Evolutionary conservation across 2,113 vertebrate species (phyloP), one percentile per base, ranked within the genome.

Genomic region (Hassar affinis): DNA sequence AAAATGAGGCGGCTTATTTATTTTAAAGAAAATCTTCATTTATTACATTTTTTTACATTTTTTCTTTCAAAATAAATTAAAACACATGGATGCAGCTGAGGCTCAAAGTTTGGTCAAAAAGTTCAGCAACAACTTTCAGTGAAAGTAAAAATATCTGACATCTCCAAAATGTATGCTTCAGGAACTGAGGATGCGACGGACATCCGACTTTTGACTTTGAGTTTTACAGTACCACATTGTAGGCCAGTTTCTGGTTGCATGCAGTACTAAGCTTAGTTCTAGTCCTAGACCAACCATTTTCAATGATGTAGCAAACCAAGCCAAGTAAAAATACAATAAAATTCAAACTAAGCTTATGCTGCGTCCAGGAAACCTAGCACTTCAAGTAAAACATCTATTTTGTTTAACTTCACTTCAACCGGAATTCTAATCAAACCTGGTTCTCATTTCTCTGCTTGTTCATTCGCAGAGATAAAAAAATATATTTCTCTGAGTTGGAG

Each of bases 31-130:
- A 42, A 85, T 78, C 81, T 93, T 93, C 56, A 59, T 79, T 86
- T 85, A 85, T 56, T 51, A 87, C 33, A 71, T 83, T 89, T 89
- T 88, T 84, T 66, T 81, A 81, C 71, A 81, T 74, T 54, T 84
- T 38, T 38, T 22, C 2, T 71, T 30, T 54, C 45, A 90, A 91
- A 94, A 95, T 95, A 95, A 94, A 76, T 95, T 94, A 94, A 94
- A 91, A 84, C 61, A 76, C 87, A 89, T 84, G 85, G 83, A 82
- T 83, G 82, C 88, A 86, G 75, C 68, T 81, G 64, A 87, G 82
- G 89, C 88, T 88, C 83, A 90, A 91, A 89, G 88, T 88, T 87
- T 81, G 91, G 86, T 90, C 66, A 82, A 38, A 86, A 80, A 15
- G 38, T n/a, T n/a, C n/a, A n/a, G n/a, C 51, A 86, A 90, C 84